phyloP scores from a whole-genome alignment of 1,140 invertebrate species.

The fruit fly (Drosophila melanogaster) region Release_6_plus_ISO1_MT NT_033777.3:23272001-23272500 shows the following conservation, averaged over 20 bases:
- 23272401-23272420: background rate
- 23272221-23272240: constrained; percentile 6
- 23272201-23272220: constrained; percentile 51
- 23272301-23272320: constrained; percentile 55
- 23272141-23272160: constrained; percentile 75
- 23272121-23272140: constrained; percentile 61
- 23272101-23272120: constrained; percentile 22
- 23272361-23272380: constrained; percentile 39
- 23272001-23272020: constrained; percentile 51
- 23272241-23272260: constrained; percentile 23
- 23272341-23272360: constrained; percentile 16
- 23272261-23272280: constrained; percentile 49
- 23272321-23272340: constrained; percentile 28
- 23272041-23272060: constrained; percentile 30
- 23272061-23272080: constrained; percentile 67
- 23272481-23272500: background rate
- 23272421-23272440: too few species aligned
- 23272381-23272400: background rate
- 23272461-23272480: too few species aligned
- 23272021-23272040: constrained; percentile 66
- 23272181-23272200: constrained; percentile 66
- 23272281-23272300: constrained; percentile 61
- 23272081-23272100: constrained; percentile 40
- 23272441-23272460: too few species aligned
- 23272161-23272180: constrained; percentile 78